A percentile compares a stretch with the other conserved stretches of the same genome.
These are phyloP conservation scores for Elymnias hypermnestra DNA, from an alignment of 1,140 invertebrate species.

Conservation along the genomic window DNA sequence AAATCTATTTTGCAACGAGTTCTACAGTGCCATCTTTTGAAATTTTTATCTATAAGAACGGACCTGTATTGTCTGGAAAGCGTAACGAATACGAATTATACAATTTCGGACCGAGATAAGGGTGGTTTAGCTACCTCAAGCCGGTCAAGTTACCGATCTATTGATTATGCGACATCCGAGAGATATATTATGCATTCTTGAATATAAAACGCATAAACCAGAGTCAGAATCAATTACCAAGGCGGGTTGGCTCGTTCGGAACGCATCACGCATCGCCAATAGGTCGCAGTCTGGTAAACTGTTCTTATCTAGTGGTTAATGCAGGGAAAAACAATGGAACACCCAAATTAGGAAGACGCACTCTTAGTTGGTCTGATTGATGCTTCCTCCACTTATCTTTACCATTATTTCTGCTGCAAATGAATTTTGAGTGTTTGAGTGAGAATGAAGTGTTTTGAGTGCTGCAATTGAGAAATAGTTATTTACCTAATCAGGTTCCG, in stretches of 20 bases:
- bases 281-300: conserved; percentile 53
- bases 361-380: conserved; percentile 32
- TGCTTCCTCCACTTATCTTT: conserved; percentile 18
- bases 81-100: too few relatives aligned
- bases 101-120: not conserved
- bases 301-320: conserved; percentile 63
- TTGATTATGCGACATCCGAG: conserved; percentile 11
- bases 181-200: conserved; percentile 72
- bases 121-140: not conserved
- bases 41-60: too few relatives aligned
- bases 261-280: conserved; percentile 73
- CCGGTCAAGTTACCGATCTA: conserved; percentile 5
- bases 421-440: conserved; percentile 19
- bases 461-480: too few relatives aligned
- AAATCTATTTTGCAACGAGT: too few relatives aligned
- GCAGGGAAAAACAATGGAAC: conserved; percentile 58
- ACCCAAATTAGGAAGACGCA: conserved; percentile 57
- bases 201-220: conserved; percentile 69
- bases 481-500: too few relatives aligned
- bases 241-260: conserved; percentile 62
- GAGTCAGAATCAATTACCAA: conserved; percentile 66
- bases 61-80: too few relatives aligned
- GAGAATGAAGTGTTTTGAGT: too few relatives aligned
- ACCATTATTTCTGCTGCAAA: conserved; percentile 19
- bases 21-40: too few relatives aligned